Evolutionary conservation across 2,113 vertebrate species (phyloP).

Genomic region (Lepidothrix coronata): DNA sequence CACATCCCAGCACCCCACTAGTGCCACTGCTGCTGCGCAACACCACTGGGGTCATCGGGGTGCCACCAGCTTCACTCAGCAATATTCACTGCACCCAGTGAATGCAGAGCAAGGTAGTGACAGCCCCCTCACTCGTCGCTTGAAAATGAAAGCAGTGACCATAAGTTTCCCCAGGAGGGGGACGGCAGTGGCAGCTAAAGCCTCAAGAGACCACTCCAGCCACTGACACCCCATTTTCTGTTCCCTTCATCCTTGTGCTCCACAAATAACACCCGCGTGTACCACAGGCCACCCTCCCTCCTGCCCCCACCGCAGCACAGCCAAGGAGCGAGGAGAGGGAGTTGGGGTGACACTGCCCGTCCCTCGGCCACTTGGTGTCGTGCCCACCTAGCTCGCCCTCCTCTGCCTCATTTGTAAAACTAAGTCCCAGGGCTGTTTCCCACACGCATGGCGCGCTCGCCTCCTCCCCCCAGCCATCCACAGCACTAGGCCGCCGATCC

Average conservation of each 20-base stretch:
- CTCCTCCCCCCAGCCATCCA: background rate
- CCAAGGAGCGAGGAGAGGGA: background rate
- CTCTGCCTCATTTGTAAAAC: background rate
- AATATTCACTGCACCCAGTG: background rate
- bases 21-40: rapidly evolving
- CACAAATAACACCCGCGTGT: background rate
- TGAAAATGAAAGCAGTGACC: background rate
- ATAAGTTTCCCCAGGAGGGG: background rate
- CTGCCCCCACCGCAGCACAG: background rate
- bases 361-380: background rate
- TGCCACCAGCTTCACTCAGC: background rate
- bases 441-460: background rate
- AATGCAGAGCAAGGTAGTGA: background rate
- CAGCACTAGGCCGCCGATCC: constrained; percentile 71
- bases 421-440: background rate
- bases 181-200: background rate
- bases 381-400: background rate
- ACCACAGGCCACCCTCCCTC: background rate
- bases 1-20: background rate
- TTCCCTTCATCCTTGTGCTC: background rate
- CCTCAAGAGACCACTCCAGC: background rate
- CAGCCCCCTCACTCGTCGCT: background rate
- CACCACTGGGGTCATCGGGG: background rate
- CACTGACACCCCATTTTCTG: background rate
- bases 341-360: rapidly evolving